Percentiles rank a stretch among this genome's conserved stretches.
These are phyloP conservation scores for Rhopalosiphum padi DNA, from an alignment of 1,140 invertebrate genomes.

Conservation along the genomic window DNA sequence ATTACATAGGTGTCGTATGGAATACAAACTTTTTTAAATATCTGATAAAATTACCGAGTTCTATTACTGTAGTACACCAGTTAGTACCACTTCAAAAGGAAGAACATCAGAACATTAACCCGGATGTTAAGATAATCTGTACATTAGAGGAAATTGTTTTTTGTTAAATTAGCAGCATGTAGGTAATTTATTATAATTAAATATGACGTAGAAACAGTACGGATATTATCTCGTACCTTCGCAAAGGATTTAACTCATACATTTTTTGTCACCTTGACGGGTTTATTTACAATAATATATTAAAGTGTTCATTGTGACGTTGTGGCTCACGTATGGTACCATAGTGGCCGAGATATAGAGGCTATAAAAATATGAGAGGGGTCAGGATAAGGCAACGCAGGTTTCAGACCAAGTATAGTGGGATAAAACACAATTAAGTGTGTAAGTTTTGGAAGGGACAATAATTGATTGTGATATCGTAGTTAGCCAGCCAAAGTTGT, in stretches of 20 bases:
- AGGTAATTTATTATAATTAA: background rate
- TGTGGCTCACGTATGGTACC: no score
- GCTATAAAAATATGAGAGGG: no score
- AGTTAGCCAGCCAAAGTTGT: background rate
- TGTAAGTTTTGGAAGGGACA: background rate
- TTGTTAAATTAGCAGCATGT: background rate
- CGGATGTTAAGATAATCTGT: no score
- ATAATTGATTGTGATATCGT: background rate
- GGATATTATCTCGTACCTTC: background rate
- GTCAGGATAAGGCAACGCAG: background rate
- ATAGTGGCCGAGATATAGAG: no score
- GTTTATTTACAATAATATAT: background rate
- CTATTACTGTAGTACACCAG: no score
- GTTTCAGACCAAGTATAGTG: background rate
- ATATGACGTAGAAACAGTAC: background rate
- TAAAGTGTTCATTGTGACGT: background rate
- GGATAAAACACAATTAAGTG: background rate
- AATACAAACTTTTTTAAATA: background rate
- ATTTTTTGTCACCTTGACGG: background rate
- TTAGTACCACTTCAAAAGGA: no score
- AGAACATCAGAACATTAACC: no score
- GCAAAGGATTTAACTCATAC: background rate
- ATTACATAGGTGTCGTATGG: background rate
- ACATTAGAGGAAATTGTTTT: background rate
- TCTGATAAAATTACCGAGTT: no score